phyloP scores from a whole-genome alignment of 1,140 invertebrate species.

The Drosophila equinoxialis region DNA sequence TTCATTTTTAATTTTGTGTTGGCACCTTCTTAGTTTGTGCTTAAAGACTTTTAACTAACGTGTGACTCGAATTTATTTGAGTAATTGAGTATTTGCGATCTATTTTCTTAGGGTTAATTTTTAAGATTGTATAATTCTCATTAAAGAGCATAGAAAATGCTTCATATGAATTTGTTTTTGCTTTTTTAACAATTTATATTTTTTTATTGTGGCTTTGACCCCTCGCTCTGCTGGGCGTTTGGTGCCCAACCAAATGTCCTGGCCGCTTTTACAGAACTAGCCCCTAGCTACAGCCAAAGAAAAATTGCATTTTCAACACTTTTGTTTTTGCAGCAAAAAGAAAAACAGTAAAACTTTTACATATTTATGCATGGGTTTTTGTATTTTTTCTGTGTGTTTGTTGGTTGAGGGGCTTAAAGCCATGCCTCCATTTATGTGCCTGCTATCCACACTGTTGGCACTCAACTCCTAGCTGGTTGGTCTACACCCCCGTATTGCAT shows the following conservation, averaged over 20 bases:
- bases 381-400: conserved; percentile 27
- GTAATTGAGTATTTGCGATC: too few relatives aligned
- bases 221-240: conserved; percentile 13
- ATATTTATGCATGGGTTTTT: conserved; percentile 57
- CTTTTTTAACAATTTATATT: conserved; percentile 8
- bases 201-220: conserved; percentile 64
- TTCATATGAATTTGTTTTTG: too few relatives aligned
- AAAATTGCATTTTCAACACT: conserved; percentile 79
- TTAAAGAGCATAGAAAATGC: neutral
- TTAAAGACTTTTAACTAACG: too few relatives aligned
- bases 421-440: conserved; percentile 41
- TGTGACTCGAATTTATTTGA: too few relatives aligned
- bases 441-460: conserved; percentile 3
- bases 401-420: conserved; percentile 51
- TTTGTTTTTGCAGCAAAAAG: conserved; percentile 75
- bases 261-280: neutral
- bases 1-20: too few relatives aligned
- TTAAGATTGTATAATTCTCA: too few relatives aligned
- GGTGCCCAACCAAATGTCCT: neutral
- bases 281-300: conserved; percentile 22
- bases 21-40: too few relatives aligned
- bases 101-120: too few relatives aligned
- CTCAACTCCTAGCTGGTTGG: conserved; percentile 8
- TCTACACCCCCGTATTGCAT: neutral
- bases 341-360: conserved; percentile 2